Evolutionary conservation across 2,113 vertebrate species (phyloP).

Genomic region (Shinisaurus crocodilurus): DNA sequence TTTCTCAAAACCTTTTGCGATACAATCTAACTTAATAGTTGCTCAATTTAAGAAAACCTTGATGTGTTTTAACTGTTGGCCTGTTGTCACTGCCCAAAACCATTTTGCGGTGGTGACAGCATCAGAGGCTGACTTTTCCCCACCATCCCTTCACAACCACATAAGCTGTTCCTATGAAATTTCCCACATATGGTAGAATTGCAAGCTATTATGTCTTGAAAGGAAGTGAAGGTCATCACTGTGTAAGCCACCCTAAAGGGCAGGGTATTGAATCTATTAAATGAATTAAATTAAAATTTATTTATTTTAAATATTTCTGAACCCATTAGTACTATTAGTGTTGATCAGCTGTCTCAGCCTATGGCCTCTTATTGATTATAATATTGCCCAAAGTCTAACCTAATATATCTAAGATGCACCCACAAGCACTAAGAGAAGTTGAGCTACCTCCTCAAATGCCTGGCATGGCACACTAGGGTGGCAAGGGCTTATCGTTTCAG

Average conservation of each 20-base stretch:
- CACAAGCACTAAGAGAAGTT: background rate
- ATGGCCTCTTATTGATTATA: background rate
- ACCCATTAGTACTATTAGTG: background rate
- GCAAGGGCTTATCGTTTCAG: background rate
- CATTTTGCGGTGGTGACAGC: background rate
- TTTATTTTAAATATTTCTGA: background rate
- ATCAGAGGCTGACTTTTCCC: background rate
- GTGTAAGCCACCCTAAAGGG: background rate
- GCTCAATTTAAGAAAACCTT: background rate
- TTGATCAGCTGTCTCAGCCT: too few species aligned
- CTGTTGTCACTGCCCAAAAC: background rate
- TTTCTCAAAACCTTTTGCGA: too few species aligned
- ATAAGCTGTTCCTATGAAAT: background rate
- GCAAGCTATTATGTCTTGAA: background rate
- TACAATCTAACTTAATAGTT: too few species aligned
- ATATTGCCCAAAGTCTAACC: background rate
- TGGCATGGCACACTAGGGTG: background rate
- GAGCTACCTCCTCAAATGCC: background rate
- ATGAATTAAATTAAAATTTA: background rate
- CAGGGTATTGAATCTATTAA: background rate
- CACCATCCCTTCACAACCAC: background rate
- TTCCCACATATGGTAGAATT: background rate
- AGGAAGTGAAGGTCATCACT: background rate
- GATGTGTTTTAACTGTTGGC: background rate
- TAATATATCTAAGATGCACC: background rate